These are phyloP conservation scores for Frieseomelitta varia DNA, from an alignment of 1,140 invertebrate genomes.

Conservation along the genomic window DNA sequence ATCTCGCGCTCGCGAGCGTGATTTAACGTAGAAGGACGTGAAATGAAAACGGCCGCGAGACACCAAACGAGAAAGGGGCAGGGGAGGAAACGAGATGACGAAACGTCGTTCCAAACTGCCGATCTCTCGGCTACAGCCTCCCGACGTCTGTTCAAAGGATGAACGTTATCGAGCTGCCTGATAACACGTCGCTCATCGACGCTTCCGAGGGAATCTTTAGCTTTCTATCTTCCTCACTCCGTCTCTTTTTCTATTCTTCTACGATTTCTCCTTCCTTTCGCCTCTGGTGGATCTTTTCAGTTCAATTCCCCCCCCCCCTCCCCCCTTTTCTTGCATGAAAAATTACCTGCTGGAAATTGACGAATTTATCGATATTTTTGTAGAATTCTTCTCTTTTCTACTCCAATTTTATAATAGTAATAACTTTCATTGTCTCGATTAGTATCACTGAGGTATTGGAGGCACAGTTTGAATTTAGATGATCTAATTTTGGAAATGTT, in stretches of 20 bases:
- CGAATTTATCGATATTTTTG: too few species aligned
- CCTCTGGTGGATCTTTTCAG: too few species aligned
- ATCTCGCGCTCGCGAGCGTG: conserved; percentile 5
- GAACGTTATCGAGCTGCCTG: conserved; percentile 67
- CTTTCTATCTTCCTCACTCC: neutral
- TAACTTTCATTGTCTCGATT: too few species aligned
- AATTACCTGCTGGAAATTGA: too few species aligned
- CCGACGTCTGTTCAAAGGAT: conserved; percentile 71
- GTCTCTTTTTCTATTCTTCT: neutral
- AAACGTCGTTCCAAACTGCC: conserved; percentile 59
- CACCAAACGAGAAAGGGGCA: conserved; percentile 5
- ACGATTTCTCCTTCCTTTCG: neutral
- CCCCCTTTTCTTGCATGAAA: too few species aligned
- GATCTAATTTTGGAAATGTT: too few species aligned
- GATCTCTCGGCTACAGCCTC: conserved; percentile 48
- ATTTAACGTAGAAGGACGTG: conserved; percentile 37
- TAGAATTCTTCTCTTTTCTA: too few species aligned
- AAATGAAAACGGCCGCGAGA: conserved; percentile 15
- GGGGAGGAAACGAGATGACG: conserved; percentile 60
- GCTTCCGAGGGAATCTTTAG: conserved; percentile 62
- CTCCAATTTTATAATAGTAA: too few species aligned
- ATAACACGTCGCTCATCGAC: conserved; percentile 59
- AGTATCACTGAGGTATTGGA: too few species aligned
- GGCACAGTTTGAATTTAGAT: too few species aligned
- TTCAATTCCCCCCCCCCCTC: too few species aligned